Percentiles rank a stretch among this genome's conserved stretches.
Conservation (phyloP, 2,113 vertebrate species). For the Dasyprocta punctata region DNA sequence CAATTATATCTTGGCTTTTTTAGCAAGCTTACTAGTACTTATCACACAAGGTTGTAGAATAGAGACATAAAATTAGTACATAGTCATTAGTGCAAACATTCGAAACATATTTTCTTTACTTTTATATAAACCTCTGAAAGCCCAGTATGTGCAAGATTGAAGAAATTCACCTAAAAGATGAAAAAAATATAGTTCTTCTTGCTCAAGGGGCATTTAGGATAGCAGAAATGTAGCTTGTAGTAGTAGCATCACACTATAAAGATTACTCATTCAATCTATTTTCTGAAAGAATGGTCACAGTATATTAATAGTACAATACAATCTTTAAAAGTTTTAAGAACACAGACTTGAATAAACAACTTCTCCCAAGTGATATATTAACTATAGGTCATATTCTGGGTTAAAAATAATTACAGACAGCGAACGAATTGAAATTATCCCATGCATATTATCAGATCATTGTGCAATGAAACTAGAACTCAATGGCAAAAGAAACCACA, state of each 20-base stretch:
- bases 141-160: background rate
- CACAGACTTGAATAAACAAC: background rate
- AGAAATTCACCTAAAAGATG: background rate
- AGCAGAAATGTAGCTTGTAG: background rate
- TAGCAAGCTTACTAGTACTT: background rate
- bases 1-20: background rate
- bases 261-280: background rate
- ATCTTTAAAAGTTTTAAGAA: slow-evolving; percentile 27
- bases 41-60: background rate
- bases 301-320: background rate
- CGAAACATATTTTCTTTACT: background rate
- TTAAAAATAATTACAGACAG: background rate
- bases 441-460: background rate
- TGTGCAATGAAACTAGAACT: background rate
- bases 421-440: background rate
- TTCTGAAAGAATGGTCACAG: slow-evolving; percentile 4
- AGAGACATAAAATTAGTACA: background rate
- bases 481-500: background rate
- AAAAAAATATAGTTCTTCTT: background rate
- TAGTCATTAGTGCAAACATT: background rate
- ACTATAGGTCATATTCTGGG: background rate
- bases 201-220: background rate
- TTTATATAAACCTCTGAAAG: background rate
- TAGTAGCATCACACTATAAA: background rate
- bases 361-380: background rate